Evolutionary conservation across 2,888 invertebrate species (phyloP), one percentile per base, ranked within the genome.

Genomic region (Sphecodes monilicornis): DNA sequence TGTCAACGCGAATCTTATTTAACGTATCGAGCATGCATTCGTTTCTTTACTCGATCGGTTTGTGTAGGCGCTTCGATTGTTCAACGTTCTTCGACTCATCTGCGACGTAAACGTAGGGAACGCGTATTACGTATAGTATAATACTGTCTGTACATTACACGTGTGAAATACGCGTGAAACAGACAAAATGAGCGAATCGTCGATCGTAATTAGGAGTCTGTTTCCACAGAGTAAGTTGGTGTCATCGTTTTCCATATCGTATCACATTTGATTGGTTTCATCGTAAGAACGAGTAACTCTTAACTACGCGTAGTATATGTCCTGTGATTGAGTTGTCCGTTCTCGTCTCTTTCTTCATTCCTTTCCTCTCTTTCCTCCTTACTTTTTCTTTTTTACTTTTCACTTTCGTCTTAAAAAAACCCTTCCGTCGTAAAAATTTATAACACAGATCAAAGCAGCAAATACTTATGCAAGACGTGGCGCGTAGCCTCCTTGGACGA

Each of bases 231-330:
- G 39, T 60, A 60, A 60, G 29, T 39, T 68, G n/a, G 22, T 13
- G 11, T 68, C 39, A 68, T 68, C n/a, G n/a, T 68, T 68, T 68
- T 22, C 36, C n/a, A 11, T n/a, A 1, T 68, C 39, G n/a, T 66
- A 66, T 64, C 64, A 64, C 64, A 64, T 64, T 32, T 64, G 29
- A 32, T 22, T 66, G 36, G 64, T 64, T 64, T 29, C 29, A 36
- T 32, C 32, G 32, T 36, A 64, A 32, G 64, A 64, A 64, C 32
- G 32, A 32, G 64, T 29, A 29, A 64, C 32, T 64, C 64, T 64
- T 64, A 32, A 64, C 64, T 32, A 64, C 8, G 18, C 32, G 22
- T 50, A 50, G 50, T 60, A 29, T 60, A 6, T 18, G 29, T 60
- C 16, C 29, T 60, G 29, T 29, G 16, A 29, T 60, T 60, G 29